Percentiles rank a stretch among this genome's conserved stretches.
Evolutionary conservation across 2,113 vertebrate genomes (phyloP).

Genomic region (Himantopus leucocephalus): DNA sequence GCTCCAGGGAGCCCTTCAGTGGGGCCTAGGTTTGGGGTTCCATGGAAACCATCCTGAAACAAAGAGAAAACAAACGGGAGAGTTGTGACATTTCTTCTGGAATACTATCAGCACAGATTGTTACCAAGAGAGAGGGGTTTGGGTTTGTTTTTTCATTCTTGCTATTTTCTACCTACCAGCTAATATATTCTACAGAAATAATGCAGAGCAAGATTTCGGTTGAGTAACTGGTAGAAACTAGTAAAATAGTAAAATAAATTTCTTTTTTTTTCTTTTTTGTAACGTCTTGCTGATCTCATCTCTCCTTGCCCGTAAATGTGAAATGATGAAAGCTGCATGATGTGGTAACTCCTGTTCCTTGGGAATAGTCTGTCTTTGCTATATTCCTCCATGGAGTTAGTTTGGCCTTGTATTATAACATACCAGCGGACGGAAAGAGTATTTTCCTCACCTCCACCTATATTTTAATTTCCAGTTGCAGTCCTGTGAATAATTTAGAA

Average conservation of each 20-base stretch:
- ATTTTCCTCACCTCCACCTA: not conserved
- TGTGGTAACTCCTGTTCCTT: constrained; percentile 32
- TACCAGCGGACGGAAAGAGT: not conserved
- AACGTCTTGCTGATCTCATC: not conserved
- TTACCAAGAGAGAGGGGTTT: not conserved
- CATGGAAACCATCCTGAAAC: constrained; percentile 63
- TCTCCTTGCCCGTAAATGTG: constrained; percentile 5
- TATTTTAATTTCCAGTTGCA: not conserved
- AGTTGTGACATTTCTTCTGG: constrained; percentile 49
- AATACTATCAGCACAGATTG: constrained; percentile 20
- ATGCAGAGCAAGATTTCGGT: not conserved
- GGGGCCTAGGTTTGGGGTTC: constrained; percentile 51
- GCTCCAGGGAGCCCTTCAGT: constrained; percentile 19
- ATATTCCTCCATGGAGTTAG: not conserved
- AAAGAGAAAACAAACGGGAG: constrained; percentile 55
- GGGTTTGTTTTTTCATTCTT: not conserved
- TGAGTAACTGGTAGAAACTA: not conserved
- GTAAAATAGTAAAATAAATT: not conserved
- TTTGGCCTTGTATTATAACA: not conserved
- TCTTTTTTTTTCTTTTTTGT: not conserved
- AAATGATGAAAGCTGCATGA: constrained; percentile 36
- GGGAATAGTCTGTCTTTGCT: constrained; percentile 29
- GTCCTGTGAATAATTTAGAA: not conserved
- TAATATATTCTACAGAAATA: not conserved
- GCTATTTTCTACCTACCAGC: not conserved